These are phyloP conservation scores for Netelia melanura DNA, from an alignment of 2,888 invertebrate genomes.

Conservation along the genomic window DNA sequence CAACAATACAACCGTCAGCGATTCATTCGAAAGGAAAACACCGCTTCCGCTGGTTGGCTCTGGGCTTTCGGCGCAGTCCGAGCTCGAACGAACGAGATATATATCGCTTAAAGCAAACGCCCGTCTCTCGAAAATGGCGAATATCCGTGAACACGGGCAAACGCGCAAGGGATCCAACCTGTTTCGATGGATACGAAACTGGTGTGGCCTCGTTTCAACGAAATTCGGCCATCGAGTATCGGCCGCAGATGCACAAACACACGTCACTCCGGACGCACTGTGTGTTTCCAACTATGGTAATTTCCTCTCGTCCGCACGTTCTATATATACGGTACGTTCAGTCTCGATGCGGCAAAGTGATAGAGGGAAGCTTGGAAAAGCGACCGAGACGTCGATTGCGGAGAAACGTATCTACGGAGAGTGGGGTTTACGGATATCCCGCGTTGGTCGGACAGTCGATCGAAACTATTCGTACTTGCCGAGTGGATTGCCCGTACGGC, in stretches of 20 bases:
- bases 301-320: not conserved
- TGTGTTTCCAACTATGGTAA: not conserved
- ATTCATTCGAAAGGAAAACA: too few species aligned
- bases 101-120: too few species aligned
- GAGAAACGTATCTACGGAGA: not conserved
- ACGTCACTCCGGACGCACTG: not conserved
- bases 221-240: not conserved
- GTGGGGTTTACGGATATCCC: slow-evolving; percentile 12
- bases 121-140: too few species aligned
- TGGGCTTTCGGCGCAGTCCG: too few species aligned
- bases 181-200: not conserved
- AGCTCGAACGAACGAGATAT: too few species aligned
- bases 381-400: slow-evolving; percentile 5
- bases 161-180: not conserved
- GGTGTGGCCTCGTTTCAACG: not conserved
- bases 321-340: not conserved
- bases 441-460: not conserved
- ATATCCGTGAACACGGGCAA: not conserved
- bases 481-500: slow-evolving; percentile 24
- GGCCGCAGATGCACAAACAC: not conserved
- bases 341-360: slow-evolving; percentile 19
- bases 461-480: slow-evolving; percentile 11
- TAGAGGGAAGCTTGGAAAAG: slow-evolving; percentile 26
- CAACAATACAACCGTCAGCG: too few species aligned
- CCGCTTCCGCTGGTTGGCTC: too few species aligned